Conservation (phyloP, 1,140 invertebrate genomes). For the Aradophagus sp. region DNA sequence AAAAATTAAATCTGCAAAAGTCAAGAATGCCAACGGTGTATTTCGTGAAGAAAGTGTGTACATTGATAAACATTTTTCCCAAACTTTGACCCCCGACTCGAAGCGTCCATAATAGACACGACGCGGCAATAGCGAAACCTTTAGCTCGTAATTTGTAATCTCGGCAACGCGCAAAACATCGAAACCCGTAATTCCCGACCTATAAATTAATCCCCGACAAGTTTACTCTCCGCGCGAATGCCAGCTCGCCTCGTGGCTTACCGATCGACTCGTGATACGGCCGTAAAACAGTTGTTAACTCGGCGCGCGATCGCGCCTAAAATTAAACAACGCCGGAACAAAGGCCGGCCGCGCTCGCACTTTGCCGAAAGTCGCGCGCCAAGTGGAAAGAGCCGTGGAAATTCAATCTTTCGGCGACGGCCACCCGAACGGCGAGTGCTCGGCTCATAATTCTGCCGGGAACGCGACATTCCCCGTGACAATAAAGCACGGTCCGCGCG, state of each 20-base stretch:
- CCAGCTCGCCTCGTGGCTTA: conserved; percentile 21
- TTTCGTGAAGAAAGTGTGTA: too few relatives aligned
- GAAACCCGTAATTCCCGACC: conserved; percentile 22
- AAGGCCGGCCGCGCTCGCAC: too few relatives aligned
- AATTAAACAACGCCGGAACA: too few relatives aligned
- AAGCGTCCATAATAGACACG: conserved; percentile 17
- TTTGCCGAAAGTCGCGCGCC: not conserved
- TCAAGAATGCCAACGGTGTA: too few relatives aligned
- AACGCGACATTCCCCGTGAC: conserved; percentile 36
- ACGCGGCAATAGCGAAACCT: not conserved
- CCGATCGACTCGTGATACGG: conserved; percentile 24
- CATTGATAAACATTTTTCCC: not conserved
- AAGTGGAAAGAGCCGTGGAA: not conserved
- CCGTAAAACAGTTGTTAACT: too few relatives aligned
- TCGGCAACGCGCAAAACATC: conserved; percentile 31
- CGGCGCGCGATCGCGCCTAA: too few relatives aligned
- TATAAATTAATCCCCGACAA: conserved; percentile 45
- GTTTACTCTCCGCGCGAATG: conserved; percentile 40
- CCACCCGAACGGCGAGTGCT: not conserved
- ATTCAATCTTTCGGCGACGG: conserved; percentile 30
- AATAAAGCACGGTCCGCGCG: conserved; percentile 34
- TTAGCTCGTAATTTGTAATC: conserved; percentile 29
- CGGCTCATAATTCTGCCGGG: conserved; percentile 36
- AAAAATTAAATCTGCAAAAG: too few relatives aligned
- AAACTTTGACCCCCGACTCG: not conserved